Conservation (phyloP, 2,113 vertebrate genomes). For the Syrrhaptes paradoxus region DNA sequence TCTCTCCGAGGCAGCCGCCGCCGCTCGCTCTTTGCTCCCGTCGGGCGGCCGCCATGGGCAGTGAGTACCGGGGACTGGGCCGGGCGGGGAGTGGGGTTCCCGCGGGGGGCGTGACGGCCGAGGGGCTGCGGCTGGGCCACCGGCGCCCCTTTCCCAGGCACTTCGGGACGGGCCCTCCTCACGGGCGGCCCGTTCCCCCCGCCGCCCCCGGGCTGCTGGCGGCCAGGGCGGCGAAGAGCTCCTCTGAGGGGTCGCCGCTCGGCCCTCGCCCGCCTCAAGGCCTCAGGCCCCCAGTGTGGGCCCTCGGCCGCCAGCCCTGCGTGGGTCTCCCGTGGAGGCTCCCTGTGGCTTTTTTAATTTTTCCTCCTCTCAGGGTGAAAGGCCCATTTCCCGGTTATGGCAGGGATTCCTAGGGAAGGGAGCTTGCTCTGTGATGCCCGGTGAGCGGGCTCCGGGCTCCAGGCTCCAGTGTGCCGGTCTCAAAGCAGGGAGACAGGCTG, state of each 20-base stretch:
- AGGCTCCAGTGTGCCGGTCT: neutral
- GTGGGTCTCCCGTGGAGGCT: too few relatives aligned
- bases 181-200: neutral
- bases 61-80: constrained; percentile 64
- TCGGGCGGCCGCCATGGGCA: constrained; percentile 72
- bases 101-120: neutral
- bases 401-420: neutral
- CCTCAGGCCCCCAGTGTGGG: too few relatives aligned
- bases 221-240: neutral
- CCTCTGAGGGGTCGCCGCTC: neutral
- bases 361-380: fast-evolving
- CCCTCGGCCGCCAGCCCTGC: neutral
- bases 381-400: fast-evolving
- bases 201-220: too few relatives aligned
- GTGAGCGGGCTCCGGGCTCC: neutral
- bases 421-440: neutral
- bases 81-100: neutral
- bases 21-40: neutral
- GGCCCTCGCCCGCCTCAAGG: too few relatives aligned
- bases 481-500: neutral
- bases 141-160: neutral
- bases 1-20: constrained; percentile 36
- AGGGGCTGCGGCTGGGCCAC: neutral
- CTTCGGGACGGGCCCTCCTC: neutral
- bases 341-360: fast-evolving